phyloP scores from a whole-genome alignment of 2,113 vertebrate genomes.

The Sinocyclocheilus grahami region DNA sequence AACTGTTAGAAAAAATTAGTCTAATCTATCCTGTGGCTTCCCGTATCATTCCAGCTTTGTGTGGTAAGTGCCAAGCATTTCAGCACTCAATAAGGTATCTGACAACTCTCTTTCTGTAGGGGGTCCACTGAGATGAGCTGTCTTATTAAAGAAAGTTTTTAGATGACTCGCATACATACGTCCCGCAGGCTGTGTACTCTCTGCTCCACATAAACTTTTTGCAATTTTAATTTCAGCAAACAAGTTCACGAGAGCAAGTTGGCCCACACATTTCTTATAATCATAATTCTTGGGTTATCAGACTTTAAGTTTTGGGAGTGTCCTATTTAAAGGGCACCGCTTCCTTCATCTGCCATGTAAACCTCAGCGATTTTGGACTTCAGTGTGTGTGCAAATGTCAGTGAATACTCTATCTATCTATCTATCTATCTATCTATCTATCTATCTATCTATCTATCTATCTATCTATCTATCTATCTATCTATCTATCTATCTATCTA shows the following conservation, averaged over 20 bases:
- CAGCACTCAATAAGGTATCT: slow-evolving; percentile 63
- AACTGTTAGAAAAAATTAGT: slow-evolving; percentile 58
- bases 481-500: background rate
- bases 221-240: slow-evolving; percentile 13
- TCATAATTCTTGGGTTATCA: slow-evolving; percentile 6
- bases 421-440: background rate
- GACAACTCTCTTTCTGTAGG: slow-evolving; percentile 60
- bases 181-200: slow-evolving; percentile 43
- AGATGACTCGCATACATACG: slow-evolving; percentile 55
- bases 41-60: slow-evolving; percentile 44
- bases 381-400: slow-evolving; percentile 40
- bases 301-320: slow-evolving; percentile 9
- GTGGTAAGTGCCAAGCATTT: slow-evolving; percentile 48
- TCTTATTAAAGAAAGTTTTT: slow-evolving; percentile 53
- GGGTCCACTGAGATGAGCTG: slow-evolving; percentile 52
- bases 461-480: background rate
- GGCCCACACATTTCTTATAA: slow-evolving; percentile 7
- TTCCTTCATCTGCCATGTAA: slow-evolving; percentile 34
- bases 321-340: slow-evolving; percentile 33
- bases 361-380: slow-evolving; percentile 32
- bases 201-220: slow-evolving; percentile 11
- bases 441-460: background rate
- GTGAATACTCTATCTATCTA: background rate
- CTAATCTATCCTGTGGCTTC: slow-evolving; percentile 64
- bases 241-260: background rate